Evolutionary conservation across 2,797 vertebrate genomes (phyloP).

Genomic region (Euthynnus affinis): DNA sequence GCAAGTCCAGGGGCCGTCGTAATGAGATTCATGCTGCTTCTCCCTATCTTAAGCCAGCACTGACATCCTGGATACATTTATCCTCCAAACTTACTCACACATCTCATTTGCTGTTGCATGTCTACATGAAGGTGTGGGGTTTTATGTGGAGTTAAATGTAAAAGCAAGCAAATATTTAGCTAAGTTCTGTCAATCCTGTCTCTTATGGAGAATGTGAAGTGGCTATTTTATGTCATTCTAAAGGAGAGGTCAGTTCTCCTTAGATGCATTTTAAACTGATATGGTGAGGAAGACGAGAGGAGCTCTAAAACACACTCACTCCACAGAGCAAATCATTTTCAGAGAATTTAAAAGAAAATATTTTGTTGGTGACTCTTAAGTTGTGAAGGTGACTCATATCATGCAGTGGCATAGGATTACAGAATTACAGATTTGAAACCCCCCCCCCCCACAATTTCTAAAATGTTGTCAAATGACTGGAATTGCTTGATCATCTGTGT

Average conservation of each 20-base stretch:
- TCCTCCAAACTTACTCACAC: slow-evolving; percentile 65
- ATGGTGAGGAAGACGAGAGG: neutral
- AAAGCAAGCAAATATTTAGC: slow-evolving; percentile 31
- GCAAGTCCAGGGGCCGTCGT: slow-evolving; percentile 75
- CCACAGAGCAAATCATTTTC: neutral
- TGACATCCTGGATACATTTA: slow-evolving; percentile 78
- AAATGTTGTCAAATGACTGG: slow-evolving; percentile 51
- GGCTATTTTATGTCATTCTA: neutral
- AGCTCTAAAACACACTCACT: slow-evolving; percentile 5
- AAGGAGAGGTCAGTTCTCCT: slow-evolving; percentile 9
- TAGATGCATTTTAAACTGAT: neutral
- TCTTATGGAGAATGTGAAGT: neutral
- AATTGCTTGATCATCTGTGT: slow-evolving; percentile 30
- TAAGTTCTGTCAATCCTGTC: slow-evolving; percentile 14
- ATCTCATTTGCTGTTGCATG: slow-evolving; percentile 51
- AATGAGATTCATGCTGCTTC: slow-evolving; percentile 83
- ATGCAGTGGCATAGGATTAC: slow-evolving; percentile 35
- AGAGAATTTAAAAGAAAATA: slow-evolving; percentile 31
- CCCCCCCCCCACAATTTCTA: slow-evolving; percentile 40
- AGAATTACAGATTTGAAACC: slow-evolving; percentile 51
- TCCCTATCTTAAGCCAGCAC: slow-evolving; percentile 81
- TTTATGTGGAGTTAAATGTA: neutral
- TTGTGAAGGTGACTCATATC: slow-evolving; percentile 58
- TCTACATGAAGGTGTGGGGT: slow-evolving; percentile 19
- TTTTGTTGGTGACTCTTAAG: slow-evolving; percentile 28